Base-by-base conservation (phyloP, 1,140 invertebrate genomes). In the Diprion similis region DNA sequence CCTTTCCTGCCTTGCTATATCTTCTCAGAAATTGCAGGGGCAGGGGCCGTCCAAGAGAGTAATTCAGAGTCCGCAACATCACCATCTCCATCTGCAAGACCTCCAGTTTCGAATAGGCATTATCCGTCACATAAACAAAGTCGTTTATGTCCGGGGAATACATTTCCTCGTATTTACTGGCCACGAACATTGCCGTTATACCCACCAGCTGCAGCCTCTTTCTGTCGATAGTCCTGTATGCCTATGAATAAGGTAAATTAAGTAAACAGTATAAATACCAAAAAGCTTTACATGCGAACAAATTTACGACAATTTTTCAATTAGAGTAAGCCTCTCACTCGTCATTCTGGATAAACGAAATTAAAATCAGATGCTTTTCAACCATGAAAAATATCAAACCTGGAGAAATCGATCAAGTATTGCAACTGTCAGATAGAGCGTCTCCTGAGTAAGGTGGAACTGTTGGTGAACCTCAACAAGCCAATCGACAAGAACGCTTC, bases 111-210 rank as follows among this genome's bases (percentile, higher is more conserved):
- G 91, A 91, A 82, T 96, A 99, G 0, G 96, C 93, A 84, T 97
- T 93, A 86, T 98, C 97, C 17, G 96, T 96, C 65, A 99, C 95
- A 81, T 95, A 98, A 9, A 97, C 93, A 89, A 98, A 99, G 85
- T 99, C 97, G 1, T 87, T 88, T 46, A 98, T 91, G 71, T 96
- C 94, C 4, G 97, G 97, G 8, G 94, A 91, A 80, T 95, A 96
- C 82, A 98, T 95, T 89, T 99, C 98, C 88, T 99, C 98, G 82
- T 97, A 99, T 86, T 99, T 99, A 78, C 94, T 93, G 11, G 98
- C 97, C 73, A 99, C 93, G 78, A 97, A 94, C 91, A 99, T 92
- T 0, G 96, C 93, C 3, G 97, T 93, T 0, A 97, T 93, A 0
- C 98, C 98, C 59, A 98, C 95, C 66, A 99, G 88, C 85, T 99